These are phyloP conservation scores for Sebastolobus alascanus DNA, from an alignment of 2,797 vertebrate genomes.

Conservation along the genomic window DNA sequence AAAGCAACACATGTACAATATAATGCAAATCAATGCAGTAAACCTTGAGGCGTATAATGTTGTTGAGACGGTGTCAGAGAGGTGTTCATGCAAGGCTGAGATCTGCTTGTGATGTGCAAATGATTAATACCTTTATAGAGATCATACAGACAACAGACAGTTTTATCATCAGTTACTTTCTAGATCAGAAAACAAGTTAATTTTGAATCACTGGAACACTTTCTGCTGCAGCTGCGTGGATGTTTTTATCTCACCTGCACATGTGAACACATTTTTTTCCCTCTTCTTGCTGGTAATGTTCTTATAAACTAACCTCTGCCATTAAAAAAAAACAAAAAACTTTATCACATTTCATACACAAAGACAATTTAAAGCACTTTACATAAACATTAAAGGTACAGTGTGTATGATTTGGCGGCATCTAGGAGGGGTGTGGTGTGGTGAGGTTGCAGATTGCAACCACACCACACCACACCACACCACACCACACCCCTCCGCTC, in stretches of 20 bases:
- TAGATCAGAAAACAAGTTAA: not conserved
- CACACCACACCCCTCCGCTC: too few relatives aligned
- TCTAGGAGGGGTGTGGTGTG: too few relatives aligned
- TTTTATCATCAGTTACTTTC: not conserved
- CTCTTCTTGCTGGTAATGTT: not conserved
- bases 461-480: too few relatives aligned
- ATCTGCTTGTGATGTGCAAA: not conserved
- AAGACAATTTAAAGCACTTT: not conserved
- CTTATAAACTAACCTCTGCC: not conserved
- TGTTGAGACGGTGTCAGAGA: not conserved
- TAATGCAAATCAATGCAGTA: slow-evolving; percentile 10
- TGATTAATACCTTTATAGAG: not conserved
- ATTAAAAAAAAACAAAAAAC: not conserved
- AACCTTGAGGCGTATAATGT: not conserved
- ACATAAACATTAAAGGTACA: not conserved
- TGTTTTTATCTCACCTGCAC: slow-evolving; percentile 9
- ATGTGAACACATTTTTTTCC: not conserved
- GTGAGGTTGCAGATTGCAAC: too few relatives aligned
- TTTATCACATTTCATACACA: not conserved
- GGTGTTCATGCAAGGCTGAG: not conserved
- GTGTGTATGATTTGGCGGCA: not conserved
- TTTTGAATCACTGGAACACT: not conserved
- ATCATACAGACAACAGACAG: not conserved
- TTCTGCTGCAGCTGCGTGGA: not conserved
- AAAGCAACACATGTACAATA: not conserved